Evolutionary conservation across 2,797 vertebrate genomes (phyloP), one percentile per base, ranked within the genome.

Genomic region (Garrulus glandarius): DNA sequence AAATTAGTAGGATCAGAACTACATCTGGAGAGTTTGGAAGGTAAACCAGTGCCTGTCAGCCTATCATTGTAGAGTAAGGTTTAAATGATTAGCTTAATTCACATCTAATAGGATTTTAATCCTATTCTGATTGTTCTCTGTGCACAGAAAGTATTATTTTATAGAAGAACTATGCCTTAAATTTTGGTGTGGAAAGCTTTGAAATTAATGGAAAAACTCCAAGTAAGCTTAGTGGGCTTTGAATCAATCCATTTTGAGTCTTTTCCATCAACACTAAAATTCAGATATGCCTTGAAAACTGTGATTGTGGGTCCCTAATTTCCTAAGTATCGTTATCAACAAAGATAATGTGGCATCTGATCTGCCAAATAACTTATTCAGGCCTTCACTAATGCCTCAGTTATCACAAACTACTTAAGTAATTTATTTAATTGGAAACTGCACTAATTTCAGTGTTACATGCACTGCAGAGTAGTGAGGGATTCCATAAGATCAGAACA

Each of bases 101-200:
- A 52, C 8, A 17, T 68, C 39, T 90, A 90, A 89, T 92, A 79
- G 70, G 85, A 79, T 95, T 96, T 95, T 95, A 92, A 95, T 95
- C 93, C 94, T 84, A 18, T 87, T 93, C 74, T 94, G 85, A 88
- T 88, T 88, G 82, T 87, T 95, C 61, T 89, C 36, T 86, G n/a
- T 57, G 37, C 77, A 74, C 37, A 94, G 68, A 78, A 92, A 46
- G 70, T 43, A 27, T 44, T 83, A 39, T 88, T 90, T 92, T 84
- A n/a, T 67, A 76, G 59, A 76, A 81, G 37, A 32, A 8, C 5
- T 5, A 1, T 77, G 46, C n/a, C 64, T 89, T 88, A 74, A 75
- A 37, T 50, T 81, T 70, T 87, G n/a, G 24, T 70, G 41, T 50
- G 30, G n/a, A 89, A 26, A 49, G 50, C 49, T 92, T 81, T 83